These are phyloP conservation scores for Linnaemya tessellans DNA, from an alignment of 2,888 invertebrate species.

Conservation along the genomic window DNA sequence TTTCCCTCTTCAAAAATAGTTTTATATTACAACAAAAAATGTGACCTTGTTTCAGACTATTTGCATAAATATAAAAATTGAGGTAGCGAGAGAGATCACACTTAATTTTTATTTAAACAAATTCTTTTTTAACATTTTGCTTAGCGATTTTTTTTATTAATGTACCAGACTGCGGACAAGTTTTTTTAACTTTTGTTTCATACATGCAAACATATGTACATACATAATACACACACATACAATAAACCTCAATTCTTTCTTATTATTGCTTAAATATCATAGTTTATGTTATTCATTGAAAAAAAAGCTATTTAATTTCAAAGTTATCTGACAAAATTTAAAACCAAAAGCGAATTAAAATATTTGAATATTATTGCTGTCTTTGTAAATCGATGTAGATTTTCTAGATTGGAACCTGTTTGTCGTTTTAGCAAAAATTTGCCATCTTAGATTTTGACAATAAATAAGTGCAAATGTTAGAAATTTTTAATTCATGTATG, in stretches of 20 bases:
- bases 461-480: no score
- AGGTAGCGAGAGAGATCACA: background rate
- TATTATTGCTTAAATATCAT: constrained; percentile 37
- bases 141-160: background rate
- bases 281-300: constrained; percentile 27
- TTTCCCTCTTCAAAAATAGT: constrained; percentile 3
- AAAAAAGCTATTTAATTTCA: background rate
- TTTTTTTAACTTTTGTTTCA: constrained; percentile 2
- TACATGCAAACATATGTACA: no score
- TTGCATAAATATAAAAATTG: constrained; percentile 48
- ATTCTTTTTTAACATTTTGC: constrained; percentile 23
- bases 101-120: constrained; percentile 29
- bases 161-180: background rate
- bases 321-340: no score
- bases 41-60: constrained; percentile 45
- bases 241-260: background rate
- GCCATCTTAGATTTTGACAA: no score
- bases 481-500: no score
- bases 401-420: no score
- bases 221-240: no score
- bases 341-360: no score
- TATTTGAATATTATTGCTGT: no score
- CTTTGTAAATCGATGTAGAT: no score
- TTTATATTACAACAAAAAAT: constrained; percentile 12
- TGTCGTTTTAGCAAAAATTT: no score